Percentiles rank a stretch among this genome's conserved stretches.
Evolutionary conservation across 2,113 vertebrate genomes (phyloP).

Genomic region (Rhineura floridana): DNA sequence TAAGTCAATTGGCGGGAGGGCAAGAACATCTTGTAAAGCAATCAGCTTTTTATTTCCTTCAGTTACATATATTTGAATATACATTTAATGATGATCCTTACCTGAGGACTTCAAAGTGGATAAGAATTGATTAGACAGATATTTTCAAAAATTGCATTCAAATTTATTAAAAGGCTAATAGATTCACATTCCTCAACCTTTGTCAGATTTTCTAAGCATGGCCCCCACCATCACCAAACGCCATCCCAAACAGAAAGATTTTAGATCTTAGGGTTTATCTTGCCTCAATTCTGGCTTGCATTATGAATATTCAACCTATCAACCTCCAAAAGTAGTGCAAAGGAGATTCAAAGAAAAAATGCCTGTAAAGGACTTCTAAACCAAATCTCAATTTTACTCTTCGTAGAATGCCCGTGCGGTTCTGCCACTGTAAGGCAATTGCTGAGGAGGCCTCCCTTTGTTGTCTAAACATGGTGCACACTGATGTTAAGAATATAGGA

Average conservation of each 20-base stretch:
- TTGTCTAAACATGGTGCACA: not conserved
- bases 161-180: not conserved
- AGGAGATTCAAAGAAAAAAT: not conserved
- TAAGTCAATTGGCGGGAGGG: constrained; percentile 12
- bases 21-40: not conserved
- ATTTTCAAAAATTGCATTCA: not conserved
- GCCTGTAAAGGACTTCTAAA: not conserved
- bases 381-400: not conserved
- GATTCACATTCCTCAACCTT: not conserved
- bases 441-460: not conserved
- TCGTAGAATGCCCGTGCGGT: not conserved
- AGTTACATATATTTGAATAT: not conserved
- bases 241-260: not conserved
- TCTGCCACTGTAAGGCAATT: not conserved
- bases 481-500: too few species aligned
- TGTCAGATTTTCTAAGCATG: not conserved
- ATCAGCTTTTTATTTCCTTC: not conserved
- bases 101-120: not conserved
- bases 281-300: too few species aligned
- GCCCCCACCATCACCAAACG: not conserved
- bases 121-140: not conserved
- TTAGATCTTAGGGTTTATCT: not conserved
- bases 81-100: not conserved
- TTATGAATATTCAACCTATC: not conserved
- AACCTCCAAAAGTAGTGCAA: not conserved